Percentiles rank a stretch among this genome's conserved stretches.
Conservation (phyloP, 1,140 invertebrate species). For the Linepithema humile region DNA sequence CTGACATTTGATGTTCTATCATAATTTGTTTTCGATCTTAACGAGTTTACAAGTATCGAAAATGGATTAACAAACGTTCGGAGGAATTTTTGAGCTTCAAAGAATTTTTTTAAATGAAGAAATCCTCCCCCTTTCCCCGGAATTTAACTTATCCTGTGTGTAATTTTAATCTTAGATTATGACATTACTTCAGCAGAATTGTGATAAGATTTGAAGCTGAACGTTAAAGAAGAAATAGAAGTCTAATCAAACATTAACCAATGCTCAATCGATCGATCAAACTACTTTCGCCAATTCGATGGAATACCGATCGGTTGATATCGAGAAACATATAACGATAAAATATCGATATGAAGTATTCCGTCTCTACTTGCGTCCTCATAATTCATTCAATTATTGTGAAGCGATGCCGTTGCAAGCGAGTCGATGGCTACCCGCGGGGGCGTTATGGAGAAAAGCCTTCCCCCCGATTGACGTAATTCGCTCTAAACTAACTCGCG, state of each 20-base stretch:
- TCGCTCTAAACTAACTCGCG: constrained; percentile 47
- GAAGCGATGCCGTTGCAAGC: background rate
- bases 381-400: constrained; percentile 54
- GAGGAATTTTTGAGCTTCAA: too few species aligned
- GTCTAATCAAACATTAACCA: background rate
- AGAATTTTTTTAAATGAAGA: too few species aligned
- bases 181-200: too few species aligned
- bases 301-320: constrained; percentile 7
- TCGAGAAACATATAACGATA: background rate
- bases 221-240: too few species aligned
- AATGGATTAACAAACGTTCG: background rate
- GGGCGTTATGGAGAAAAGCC: constrained; percentile 38
- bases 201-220: too few species aligned
- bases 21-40: background rate
- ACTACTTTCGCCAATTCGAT: background rate
- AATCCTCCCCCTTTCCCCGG: too few species aligned
- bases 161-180: too few species aligned
- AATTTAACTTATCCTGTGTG: too few species aligned
- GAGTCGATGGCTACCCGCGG: constrained; percentile 6
- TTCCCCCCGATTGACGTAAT: constrained; percentile 52
- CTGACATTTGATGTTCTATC: background rate
- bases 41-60: background rate
- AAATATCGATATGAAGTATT: constrained; percentile 24
- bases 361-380: background rate
- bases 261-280: background rate